Percentiles rank a stretch among this genome's conserved stretches.
Conservation (phyloP, 2,888 invertebrate genomes). For the Meandrusa payeni region DNA sequence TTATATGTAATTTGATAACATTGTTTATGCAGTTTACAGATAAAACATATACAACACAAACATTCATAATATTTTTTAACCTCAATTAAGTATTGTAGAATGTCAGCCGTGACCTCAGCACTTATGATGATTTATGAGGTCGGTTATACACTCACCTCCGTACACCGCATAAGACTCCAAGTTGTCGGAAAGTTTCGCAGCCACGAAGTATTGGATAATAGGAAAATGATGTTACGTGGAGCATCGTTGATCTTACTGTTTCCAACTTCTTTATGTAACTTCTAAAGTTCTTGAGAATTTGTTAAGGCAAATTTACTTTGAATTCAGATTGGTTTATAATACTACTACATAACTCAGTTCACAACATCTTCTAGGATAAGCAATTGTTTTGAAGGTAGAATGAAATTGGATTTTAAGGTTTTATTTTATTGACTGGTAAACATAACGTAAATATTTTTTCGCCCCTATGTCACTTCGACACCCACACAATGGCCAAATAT, state of each 20-base stretch:
- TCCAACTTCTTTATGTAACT: slow-evolving; percentile 17
- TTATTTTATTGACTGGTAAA: too few relatives aligned
- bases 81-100: slow-evolving; percentile 3
- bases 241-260: slow-evolving; percentile 14
- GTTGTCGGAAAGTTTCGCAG: slow-evolving; percentile 12
- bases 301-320: slow-evolving; percentile 14
- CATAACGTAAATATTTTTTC: too few relatives aligned
- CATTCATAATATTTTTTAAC: too few relatives aligned
- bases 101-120: not conserved
- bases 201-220: slow-evolving; percentile 21
- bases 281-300: slow-evolving; percentile 13
- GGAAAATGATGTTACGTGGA: slow-evolving; percentile 20
- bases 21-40: too few relatives aligned
- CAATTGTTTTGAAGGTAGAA: too few relatives aligned
- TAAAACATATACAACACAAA: too few relatives aligned
- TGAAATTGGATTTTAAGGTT: too few relatives aligned
- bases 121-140: slow-evolving; percentile 13
- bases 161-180: slow-evolving; percentile 16
- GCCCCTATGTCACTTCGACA: too few relatives aligned
- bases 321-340: not conserved
- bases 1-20: too few relatives aligned
- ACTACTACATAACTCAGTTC: too few relatives aligned
- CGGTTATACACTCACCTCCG: slow-evolving; percentile 17
- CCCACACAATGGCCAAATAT: too few relatives aligned
- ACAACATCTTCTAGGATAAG: too few relatives aligned